Conservation (phyloP, 1,140 invertebrate species). For the Vollenhovia emeryi region DNA sequence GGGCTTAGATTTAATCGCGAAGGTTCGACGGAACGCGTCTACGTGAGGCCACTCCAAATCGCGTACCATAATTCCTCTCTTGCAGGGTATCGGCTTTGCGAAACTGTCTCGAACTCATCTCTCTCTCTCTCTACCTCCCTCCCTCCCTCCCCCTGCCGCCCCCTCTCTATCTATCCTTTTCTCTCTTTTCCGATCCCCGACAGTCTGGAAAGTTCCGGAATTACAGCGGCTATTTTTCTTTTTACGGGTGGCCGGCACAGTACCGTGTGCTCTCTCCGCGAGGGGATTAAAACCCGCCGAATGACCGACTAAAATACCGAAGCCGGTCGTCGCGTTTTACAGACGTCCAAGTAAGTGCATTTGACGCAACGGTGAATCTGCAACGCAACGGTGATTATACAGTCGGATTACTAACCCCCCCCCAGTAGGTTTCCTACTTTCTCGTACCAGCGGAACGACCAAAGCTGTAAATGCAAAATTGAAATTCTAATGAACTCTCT, state of each 20-base stretch:
- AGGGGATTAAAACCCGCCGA: slow-evolving; percentile 65
- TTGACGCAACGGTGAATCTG: slow-evolving; percentile 48
- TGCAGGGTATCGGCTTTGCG: slow-evolving; percentile 65
- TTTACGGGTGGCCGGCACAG: slow-evolving; percentile 51
- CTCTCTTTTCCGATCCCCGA: slow-evolving; percentile 52
- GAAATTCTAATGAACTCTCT: slow-evolving; percentile 43
- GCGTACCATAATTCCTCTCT: slow-evolving; percentile 65
- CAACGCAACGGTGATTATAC: slow-evolving; percentile 50
- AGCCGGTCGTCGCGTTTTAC: slow-evolving; percentile 48
- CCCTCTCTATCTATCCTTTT: neutral
- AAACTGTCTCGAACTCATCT: slow-evolving; percentile 69
- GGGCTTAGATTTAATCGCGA: slow-evolving; percentile 63
- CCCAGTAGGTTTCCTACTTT: slow-evolving; percentile 43
- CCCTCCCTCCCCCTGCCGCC: neutral
- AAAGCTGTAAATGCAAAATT: slow-evolving; percentile 52
- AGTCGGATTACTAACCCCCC: slow-evolving; percentile 44
- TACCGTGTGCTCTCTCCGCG: slow-evolving; percentile 17
- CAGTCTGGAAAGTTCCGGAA: slow-evolving; percentile 72
- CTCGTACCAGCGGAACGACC: neutral
- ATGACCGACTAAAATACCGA: slow-evolving; percentile 65
- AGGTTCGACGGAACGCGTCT: slow-evolving; percentile 47
- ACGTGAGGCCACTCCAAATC: slow-evolving; percentile 54
- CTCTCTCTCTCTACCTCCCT: slow-evolving; percentile 16
- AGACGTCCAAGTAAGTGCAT: slow-evolving; percentile 52
- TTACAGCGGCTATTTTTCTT: slow-evolving; percentile 67